These are phyloP conservation scores for Lordiphosa mommai DNA, from an alignment of 1,140 invertebrate genomes.

Conservation along the genomic window DNA sequence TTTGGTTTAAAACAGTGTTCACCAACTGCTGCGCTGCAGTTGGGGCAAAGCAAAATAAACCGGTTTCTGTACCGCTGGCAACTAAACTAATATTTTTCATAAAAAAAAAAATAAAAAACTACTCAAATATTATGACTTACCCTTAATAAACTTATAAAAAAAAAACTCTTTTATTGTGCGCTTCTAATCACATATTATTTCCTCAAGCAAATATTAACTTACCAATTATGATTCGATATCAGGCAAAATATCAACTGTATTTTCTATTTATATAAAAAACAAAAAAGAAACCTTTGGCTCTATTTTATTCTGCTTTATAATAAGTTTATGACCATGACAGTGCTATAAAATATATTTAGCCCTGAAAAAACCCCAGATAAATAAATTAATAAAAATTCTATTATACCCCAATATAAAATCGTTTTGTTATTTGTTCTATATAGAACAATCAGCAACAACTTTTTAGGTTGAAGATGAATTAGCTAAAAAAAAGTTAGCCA, in stretches of 20 bases:
- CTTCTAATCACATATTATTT: no score
- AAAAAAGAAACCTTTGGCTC: neutral
- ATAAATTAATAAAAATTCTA: slow-evolving; percentile 35
- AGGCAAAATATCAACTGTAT: neutral
- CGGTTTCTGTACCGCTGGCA: no score
- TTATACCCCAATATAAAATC: slow-evolving; percentile 45
- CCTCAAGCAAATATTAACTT: no score
- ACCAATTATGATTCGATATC: no score
- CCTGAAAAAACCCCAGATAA: slow-evolving; percentile 33
- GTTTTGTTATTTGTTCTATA: slow-evolving; percentile 41
- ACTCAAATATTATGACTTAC: no score
- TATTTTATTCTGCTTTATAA: neutral
- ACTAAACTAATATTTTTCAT: no score
- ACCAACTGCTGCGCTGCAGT: no score
- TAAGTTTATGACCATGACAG: neutral
- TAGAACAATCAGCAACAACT: slow-evolving; percentile 66
- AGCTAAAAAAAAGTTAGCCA: slow-evolving; percentile 35
- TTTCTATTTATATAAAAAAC: neutral
- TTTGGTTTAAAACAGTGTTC: no score
- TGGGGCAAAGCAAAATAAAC: no score
- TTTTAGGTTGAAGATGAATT: slow-evolving; percentile 59
- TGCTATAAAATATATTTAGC: neutral
- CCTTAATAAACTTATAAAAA: no score
- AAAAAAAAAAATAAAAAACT: neutral
- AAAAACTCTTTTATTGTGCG: no score